Conservation (phyloP, 2,888 invertebrate genomes). For the Glomeris marginata region DNA sequence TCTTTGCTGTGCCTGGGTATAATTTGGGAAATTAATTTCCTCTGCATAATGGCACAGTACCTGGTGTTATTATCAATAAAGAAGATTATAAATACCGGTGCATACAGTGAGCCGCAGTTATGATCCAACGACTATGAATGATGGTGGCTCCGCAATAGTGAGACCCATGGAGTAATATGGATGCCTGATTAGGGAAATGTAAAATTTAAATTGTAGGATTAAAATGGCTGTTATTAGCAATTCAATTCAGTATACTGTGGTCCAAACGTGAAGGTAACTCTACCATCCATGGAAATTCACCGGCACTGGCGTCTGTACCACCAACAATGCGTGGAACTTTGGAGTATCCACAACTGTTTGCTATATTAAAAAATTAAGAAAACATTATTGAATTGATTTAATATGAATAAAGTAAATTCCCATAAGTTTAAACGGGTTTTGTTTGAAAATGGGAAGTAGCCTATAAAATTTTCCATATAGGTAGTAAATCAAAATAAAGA, state of each 20-base stretch:
- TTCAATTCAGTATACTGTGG: background rate
- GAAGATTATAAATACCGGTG: slow-evolving; percentile 3
- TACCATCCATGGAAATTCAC: slow-evolving; percentile 13
- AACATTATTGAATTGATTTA: too few species aligned
- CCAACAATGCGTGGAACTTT: slow-evolving; percentile 10
- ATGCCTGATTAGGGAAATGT: slow-evolving; percentile 1
- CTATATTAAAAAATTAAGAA: too few species aligned
- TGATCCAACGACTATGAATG: slow-evolving; percentile 6
- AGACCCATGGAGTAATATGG: slow-evolving; percentile 8
- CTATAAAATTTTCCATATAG: too few species aligned
- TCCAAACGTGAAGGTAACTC: too few species aligned
- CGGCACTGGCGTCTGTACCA: slow-evolving; percentile 4
- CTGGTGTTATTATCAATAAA: too few species aligned
- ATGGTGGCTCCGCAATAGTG: slow-evolving; percentile 12
- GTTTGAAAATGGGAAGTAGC: too few species aligned
- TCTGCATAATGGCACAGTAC: too few species aligned
- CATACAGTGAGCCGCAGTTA: slow-evolving; percentile 12
- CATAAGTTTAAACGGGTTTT: too few species aligned
- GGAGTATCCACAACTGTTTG: slow-evolving; percentile 4
- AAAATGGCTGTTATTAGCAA: background rate
- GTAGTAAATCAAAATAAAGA: too few species aligned
- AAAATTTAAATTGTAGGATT: background rate
- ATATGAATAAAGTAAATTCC: too few species aligned
- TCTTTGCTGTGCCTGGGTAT: slow-evolving; percentile 7
- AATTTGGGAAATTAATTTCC: too few species aligned